Percentiles rank a stretch among this genome's conserved stretches.
Evolutionary conservation across 2,888 invertebrate genomes (phyloP).

Genomic region (Tenthredo distinguenda): DNA sequence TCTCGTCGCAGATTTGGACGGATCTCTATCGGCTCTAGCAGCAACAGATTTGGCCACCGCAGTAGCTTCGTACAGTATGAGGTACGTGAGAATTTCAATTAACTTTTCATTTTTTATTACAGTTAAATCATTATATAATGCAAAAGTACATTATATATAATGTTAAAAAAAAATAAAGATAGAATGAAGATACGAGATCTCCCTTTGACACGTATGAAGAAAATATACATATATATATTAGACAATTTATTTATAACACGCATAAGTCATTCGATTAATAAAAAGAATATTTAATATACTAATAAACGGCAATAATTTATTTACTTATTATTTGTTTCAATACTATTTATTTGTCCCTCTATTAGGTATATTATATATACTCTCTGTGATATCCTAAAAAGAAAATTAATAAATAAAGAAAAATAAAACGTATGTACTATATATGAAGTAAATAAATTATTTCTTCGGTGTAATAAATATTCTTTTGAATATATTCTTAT

Average conservation of each 20-base stretch:
- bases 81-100: conserved; percentile 76
- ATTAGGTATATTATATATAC: neutral
- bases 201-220: neutral
- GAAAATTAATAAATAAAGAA: neutral
- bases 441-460: neutral
- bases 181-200: neutral
- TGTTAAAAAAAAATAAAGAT: neutral
- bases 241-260: neutral
- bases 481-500: neutral
- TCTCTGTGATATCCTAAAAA: neutral
- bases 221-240: neutral
- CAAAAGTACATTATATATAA: neutral
- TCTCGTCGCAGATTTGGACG: conserved; percentile 87
- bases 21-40: conserved; percentile 85
- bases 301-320: neutral
- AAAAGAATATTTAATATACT: neutral
- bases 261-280: neutral
- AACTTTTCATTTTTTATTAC: neutral
- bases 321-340: neutral
- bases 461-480: neutral
- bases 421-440: neutral
- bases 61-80: conserved; percentile 84
- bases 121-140: neutral
- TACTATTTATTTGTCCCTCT: neutral
- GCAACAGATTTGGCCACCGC: conserved; percentile 82